phyloP scores from a whole-genome alignment of 92 coral and sea anemone species.

The Parazoanthus swiftii region DNA sequence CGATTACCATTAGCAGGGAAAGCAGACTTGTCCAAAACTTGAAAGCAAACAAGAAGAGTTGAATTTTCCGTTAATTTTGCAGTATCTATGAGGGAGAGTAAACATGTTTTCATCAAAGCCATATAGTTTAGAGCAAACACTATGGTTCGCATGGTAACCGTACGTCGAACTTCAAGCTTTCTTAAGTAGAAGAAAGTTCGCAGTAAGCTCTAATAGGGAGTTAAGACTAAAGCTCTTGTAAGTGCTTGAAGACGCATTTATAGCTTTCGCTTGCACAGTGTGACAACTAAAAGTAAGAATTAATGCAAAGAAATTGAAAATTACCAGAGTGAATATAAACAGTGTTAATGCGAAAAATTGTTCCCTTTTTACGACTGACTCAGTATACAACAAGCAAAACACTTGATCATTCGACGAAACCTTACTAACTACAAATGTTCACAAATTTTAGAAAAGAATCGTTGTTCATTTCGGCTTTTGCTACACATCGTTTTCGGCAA shows the following conservation, averaged over 20 bases:
- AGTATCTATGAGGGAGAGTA: background rate
- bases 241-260: background rate
- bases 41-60: background rate
- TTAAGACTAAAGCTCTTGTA: too few relatives aligned
- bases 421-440: background rate
- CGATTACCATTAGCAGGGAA: background rate
- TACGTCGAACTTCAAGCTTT: background rate
- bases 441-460: background rate
- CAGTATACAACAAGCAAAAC: background rate
- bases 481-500: background rate
- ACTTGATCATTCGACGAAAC: background rate
- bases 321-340: background rate
- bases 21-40: constrained; percentile 11
- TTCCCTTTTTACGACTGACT: background rate
- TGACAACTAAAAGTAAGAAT: background rate
- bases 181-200: background rate
- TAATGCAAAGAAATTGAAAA: background rate
- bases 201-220: background rate
- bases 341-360: background rate
- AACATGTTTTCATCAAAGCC: constrained; percentile 31
- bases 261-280: background rate
- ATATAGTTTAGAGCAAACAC: constrained; percentile 9
- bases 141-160: constrained; percentile 18
- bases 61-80: constrained; percentile 22
- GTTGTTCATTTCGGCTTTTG: background rate